Percentiles rank a stretch among this genome's conserved stretches.
These are phyloP conservation scores for Naja naja DNA, from an alignment of 2,113 vertebrate species.

Conservation along the genomic window DNA sequence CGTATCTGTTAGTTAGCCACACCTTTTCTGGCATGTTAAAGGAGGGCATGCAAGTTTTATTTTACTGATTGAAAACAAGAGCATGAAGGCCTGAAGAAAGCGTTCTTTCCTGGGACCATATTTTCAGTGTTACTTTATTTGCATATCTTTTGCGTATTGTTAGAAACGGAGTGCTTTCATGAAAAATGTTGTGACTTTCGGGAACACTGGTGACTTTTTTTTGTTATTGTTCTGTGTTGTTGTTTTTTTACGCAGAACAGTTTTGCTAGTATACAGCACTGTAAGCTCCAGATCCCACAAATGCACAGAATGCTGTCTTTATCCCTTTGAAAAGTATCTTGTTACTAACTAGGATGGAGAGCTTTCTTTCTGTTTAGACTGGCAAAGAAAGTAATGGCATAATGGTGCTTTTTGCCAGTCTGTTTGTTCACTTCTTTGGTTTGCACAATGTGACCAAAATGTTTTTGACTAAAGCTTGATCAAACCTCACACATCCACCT, in stretches of 20 bases:
- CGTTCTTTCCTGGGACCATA: neutral
- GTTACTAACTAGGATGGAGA: neutral
- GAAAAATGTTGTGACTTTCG: neutral
- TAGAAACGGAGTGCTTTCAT: neutral
- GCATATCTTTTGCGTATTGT: neutral
- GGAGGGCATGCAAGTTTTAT: neutral
- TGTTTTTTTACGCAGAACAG: neutral
- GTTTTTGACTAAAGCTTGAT: neutral
- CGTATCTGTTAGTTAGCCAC: neutral
- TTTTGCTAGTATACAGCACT: neutral
- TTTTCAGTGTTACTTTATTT: neutral
- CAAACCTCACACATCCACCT: neutral
- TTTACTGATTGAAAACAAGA: neutral
- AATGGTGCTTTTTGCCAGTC: neutral
- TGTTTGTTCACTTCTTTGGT: neutral
- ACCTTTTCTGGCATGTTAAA: constrained; percentile 4
- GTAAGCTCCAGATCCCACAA: neutral
- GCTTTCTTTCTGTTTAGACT: neutral
- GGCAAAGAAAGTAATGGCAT: neutral
- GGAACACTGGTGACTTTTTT: neutral
- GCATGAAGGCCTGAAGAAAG: neutral
- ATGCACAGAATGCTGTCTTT: neutral
- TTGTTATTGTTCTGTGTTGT: neutral
- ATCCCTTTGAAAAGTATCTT: neutral
- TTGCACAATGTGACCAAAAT: neutral